phyloP scores from a whole-genome alignment of 2,888 invertebrate species.

The Catocala sponsa region DNA sequence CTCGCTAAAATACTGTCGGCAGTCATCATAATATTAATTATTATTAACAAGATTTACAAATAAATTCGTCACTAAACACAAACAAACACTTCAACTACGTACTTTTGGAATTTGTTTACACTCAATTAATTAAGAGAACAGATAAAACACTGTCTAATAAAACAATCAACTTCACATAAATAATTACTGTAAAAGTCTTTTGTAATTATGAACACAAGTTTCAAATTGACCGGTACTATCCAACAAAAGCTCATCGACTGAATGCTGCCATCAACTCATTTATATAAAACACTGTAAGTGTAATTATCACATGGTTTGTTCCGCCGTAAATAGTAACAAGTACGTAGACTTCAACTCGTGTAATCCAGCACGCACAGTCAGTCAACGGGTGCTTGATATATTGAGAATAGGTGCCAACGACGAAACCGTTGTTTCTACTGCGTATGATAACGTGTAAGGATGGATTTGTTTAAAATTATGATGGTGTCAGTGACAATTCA shows the following conservation, averaged over 20 bases:
- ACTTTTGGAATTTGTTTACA: no score
- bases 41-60: no score
- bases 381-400: constrained; percentile 22
- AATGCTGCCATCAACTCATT: background rate
- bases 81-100: no score
- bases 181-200: no score
- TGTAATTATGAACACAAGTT: no score
- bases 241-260: background rate
- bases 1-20: no score
- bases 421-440: constrained; percentile 14
- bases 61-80: no score
- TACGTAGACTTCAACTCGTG: constrained; percentile 21
- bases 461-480: background rate
- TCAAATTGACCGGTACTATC: background rate
- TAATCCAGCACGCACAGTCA: constrained; percentile 11
- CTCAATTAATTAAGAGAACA: no score
- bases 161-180: no score
- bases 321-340: constrained; percentile 12
- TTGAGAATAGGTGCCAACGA: constrained; percentile 31
- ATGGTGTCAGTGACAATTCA: no score
- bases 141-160: no score
- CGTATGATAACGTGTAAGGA: background rate
- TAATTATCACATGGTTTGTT: constrained; percentile 24
- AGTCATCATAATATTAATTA: no score
- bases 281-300: background rate